phyloP scores from a whole-genome alignment of 2,797 vertebrate species.

The Hafferia zeledoni region DNA sequence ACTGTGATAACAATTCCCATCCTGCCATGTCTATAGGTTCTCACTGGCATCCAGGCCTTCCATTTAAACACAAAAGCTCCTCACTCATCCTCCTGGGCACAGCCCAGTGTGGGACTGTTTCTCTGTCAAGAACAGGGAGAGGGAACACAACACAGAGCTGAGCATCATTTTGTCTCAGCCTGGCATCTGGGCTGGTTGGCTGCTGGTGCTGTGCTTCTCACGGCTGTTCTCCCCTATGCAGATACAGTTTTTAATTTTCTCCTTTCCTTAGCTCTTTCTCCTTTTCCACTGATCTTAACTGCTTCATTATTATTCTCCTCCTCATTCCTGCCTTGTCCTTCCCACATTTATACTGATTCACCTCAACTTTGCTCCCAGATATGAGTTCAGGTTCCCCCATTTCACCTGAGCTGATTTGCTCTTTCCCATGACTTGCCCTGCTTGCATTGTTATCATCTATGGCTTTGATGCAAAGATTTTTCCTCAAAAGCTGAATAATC shows the following conservation, averaged over 20 bases:
- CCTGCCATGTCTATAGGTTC: background rate
- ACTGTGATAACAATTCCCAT: background rate
- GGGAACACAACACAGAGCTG: background rate
- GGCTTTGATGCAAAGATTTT: background rate
- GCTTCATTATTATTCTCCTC: background rate
- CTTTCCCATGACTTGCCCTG: background rate
- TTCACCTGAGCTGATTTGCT: accelerated
- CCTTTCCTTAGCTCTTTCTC: background rate
- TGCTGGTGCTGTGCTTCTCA: background rate
- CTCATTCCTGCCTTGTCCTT: background rate
- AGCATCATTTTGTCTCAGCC: background rate
- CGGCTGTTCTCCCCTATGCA: accelerated
- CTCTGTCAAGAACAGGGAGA: background rate
- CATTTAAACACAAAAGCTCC: background rate
- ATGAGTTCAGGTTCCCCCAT: background rate
- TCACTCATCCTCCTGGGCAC: accelerated
- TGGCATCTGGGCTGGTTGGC: background rate
- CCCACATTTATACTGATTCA: accelerated
- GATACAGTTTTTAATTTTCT: background rate
- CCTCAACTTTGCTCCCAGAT: background rate
- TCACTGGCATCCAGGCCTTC: background rate
- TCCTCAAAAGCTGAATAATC: background rate
- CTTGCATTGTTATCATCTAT: background rate
- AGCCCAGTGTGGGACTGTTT: background rate
- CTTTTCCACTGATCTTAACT: background rate